Evolutionary conservation across 2,888 invertebrate genomes (phyloP), one percentile per base, ranked within the genome.

Genomic region (Leptinotarsa rubiginosa): DNA sequence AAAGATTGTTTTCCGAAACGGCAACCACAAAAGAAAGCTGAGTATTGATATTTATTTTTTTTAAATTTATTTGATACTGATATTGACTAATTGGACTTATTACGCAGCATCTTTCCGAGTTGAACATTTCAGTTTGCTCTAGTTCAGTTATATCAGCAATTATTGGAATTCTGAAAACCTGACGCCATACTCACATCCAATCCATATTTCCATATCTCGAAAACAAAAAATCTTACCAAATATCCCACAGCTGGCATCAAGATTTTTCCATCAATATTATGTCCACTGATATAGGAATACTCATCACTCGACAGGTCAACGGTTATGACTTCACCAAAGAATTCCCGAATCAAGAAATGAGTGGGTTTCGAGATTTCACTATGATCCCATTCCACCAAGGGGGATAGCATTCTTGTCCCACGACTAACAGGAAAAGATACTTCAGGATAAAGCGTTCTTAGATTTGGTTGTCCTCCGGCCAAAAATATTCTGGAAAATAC

Each of bases 331-430:
- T 97, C 96, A 0, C 95, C 96, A 65, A 89, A 88, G 87, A 2
- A 65, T 62, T 0, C 92, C 91, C 77, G 90, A 91, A 4, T 1
- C 15, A 5, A 0, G 4, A 85, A 94, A 69, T 92, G 91, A 0
- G 93, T 92, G 1, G 93, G 92, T 79, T 91, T 89, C 93, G 94
- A 94, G 78, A 93, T 92, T 75, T 92, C 92, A 47, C 91, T 90
- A 83, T 97, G 97, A 81, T 97, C 95, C 96, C 97, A 97, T 77
- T 91, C 91, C n/a, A 97, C 91, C 1, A 94, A 88, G 18, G 95
- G 93, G 0, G 95, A 91, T 56, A 97, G 89, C 92, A 94, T 95
- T 0, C 95, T 94, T 0, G 97, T 97, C 0, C 93, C 93, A 16
- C 93, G 90, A 0, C 95, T 93, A 2, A 97, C 96, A 0, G 97